Conservation (phyloP, 2,888 invertebrate species). For the Branchellion lobata region DNA sequence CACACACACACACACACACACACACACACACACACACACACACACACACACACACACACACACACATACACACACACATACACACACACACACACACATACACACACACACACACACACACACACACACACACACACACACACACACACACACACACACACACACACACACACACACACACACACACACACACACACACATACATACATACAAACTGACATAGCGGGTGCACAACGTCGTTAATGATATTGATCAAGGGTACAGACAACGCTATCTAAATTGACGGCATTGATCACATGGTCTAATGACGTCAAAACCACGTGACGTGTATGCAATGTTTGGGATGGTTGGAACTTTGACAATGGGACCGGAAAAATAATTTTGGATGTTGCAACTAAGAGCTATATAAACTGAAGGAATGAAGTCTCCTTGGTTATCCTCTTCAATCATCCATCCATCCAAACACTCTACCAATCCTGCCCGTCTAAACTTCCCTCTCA, state of each 20-base stretch:
- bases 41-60: background rate
- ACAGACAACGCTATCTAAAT: too few relatives aligned
- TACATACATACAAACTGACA: slow-evolving; percentile 15
- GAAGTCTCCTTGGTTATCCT: too few relatives aligned
- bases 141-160: background rate
- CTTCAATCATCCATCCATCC: too few relatives aligned
- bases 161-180: slow-evolving; percentile 20
- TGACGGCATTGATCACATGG: too few relatives aligned
- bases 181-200: background rate
- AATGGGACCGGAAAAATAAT: too few relatives aligned
- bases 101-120: background rate
- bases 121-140: slow-evolving; percentile 11
- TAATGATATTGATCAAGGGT: background rate
- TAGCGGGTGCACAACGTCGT: background rate
- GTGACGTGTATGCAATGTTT: too few relatives aligned
- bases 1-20: slow-evolving; percentile 7
- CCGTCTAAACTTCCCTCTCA: too few relatives aligned
- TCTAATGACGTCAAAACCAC: too few relatives aligned
- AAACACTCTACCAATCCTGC: too few relatives aligned
- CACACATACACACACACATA: slow-evolving; percentile 4
- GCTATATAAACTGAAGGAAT: too few relatives aligned
- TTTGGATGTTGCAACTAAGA: too few relatives aligned
- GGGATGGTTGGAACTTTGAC: too few relatives aligned
- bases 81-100: background rate
- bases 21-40: background rate